A percentile compares a stretch with the other conserved stretches of the same genome.
phyloP scores from a whole-genome alignment of 2,888 invertebrate species.

The Volucella inflata region DNA sequence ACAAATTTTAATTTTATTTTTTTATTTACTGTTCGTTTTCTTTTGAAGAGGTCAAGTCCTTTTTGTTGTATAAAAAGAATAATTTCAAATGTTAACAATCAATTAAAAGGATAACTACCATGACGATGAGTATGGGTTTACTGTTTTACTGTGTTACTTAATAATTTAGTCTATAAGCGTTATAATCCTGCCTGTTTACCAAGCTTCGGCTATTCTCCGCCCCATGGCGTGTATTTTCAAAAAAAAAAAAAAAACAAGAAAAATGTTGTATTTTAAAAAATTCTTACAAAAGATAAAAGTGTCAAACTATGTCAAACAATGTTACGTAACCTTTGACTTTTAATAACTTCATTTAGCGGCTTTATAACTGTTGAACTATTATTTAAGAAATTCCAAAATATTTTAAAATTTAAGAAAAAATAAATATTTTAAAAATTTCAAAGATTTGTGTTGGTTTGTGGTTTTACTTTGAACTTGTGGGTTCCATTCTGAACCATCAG shows the following conservation, averaged over 20 bases:
- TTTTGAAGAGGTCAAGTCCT: neutral
- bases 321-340: too few species aligned
- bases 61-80: slow-evolving; percentile 23
- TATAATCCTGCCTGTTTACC: slow-evolving; percentile 18
- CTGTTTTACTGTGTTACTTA: slow-evolving; percentile 40
- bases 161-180: slow-evolving; percentile 34
- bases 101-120: neutral
- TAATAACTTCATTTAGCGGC: neutral
- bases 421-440: slow-evolving; percentile 41
- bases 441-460: neutral
- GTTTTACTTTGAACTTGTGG: too few species aligned
- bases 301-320: too few species aligned
- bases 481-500: too few species aligned
- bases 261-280: too few species aligned
- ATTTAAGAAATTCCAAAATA: slow-evolving; percentile 41
- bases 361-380: slow-evolving; percentile 72
- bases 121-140: neutral
- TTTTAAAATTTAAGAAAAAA: slow-evolving; percentile 38
- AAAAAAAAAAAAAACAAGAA: too few species aligned
- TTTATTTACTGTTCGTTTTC: too few species aligned
- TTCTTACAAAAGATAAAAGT: too few species aligned
- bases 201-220: too few species aligned
- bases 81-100: neutral
- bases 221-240: too few species aligned
- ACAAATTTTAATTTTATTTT: neutral